phyloP scores from a whole-genome alignment of 37 sponge, comb jelly and placozoan species.

The Geodia barretti region DNA sequence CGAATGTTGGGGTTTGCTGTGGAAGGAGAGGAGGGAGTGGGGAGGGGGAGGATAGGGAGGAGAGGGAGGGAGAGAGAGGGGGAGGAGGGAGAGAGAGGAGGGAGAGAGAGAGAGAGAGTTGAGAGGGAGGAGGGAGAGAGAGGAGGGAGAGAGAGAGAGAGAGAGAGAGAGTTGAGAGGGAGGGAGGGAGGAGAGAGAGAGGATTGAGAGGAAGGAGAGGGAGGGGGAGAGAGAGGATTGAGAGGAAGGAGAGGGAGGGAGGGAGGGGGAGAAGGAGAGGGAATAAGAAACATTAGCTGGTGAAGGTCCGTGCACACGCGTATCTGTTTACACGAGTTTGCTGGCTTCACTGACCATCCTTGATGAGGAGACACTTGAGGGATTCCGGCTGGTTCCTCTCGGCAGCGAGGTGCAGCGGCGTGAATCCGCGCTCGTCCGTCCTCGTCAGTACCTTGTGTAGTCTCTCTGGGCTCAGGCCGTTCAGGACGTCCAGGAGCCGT shows the following conservation, averaged over 20 bases:
- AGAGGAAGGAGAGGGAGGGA: no score
- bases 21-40: not conserved
- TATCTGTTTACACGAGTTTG: not conserved
- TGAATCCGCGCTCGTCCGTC: slow-evolving; percentile 53
- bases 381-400: slow-evolving; percentile 61
- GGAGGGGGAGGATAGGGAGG: not conserved
- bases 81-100: no score
- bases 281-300: not conserved
- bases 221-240: not conserved
- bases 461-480: slow-evolving; percentile 16
- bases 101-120: not conserved
- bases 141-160: no score
- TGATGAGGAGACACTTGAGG: slow-evolving; percentile 56
- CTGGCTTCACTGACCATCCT: slow-evolving; percentile 41
- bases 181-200: no score
- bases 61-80: not conserved
- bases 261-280: not conserved
- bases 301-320: not conserved
- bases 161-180: no score
- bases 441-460: slow-evolving; percentile 28
- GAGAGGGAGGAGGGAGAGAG: no score
- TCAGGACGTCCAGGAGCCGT: slow-evolving; percentile 47
- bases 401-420: slow-evolving; percentile 61
- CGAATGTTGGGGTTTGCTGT: slow-evolving; percentile 43
- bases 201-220: not conserved